Evolutionary conservation across 2,888 invertebrate species (phyloP).

Genomic region (Orgyia antiqua): DNA sequence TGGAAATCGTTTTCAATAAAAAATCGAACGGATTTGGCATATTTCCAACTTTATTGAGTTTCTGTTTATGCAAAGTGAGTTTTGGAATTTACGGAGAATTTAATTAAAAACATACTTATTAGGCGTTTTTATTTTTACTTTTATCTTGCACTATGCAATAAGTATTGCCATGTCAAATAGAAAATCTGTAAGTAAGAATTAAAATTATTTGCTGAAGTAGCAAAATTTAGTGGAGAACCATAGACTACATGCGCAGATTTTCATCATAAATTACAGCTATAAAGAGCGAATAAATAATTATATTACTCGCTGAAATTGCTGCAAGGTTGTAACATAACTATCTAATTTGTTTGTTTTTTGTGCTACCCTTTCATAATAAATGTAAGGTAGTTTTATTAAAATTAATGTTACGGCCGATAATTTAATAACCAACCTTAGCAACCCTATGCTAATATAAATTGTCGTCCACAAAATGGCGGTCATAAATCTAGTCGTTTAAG

Average conservation of each 20-base stretch:
- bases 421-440: conserved; percentile 34
- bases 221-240: no score
- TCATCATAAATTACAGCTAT: no score
- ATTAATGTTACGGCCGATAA: conserved; percentile 33
- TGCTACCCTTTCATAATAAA: conserved; percentile 10
- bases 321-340: conserved; percentile 4
- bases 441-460: conserved; percentile 36
- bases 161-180: no score
- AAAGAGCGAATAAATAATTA: no score
- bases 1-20: conserved; percentile 7
- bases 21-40: conserved; percentile 7
- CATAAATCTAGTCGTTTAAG: conserved; percentile 51
- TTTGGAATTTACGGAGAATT: no score
- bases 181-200: no score
- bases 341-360: conserved; percentile 17
- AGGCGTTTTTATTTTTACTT: no score
- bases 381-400: conserved; percentile 23
- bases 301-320: not conserved
- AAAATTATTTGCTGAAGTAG: no score
- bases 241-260: no score
- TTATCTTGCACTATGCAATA: no score
- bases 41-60: not conserved
- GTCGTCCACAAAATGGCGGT: conserved; percentile 36
- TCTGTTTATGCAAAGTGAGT: not conserved
- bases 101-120: no score